Evolutionary conservation across 2,797 vertebrate species (phyloP), one percentile per base, ranked within the genome.

Genomic region (Oreochromis mossambicus): DNA sequence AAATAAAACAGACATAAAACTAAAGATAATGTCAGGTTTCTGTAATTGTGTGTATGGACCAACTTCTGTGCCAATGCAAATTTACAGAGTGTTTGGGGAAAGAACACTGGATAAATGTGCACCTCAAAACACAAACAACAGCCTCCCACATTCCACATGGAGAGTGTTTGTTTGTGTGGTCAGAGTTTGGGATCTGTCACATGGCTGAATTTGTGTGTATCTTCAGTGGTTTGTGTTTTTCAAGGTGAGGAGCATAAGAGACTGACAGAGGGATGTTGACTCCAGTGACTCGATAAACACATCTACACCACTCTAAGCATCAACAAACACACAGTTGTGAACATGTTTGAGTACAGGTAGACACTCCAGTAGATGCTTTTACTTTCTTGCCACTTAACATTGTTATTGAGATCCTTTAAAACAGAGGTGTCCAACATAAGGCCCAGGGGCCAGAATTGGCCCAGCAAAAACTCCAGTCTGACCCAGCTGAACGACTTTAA

Each of bases 281-380:
- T 86, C 80, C 86, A 88, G 68, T 58, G 76, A 87, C 88, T 78
- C 17, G 82, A 78, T 92, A 91, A 94, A 94, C 87, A 87, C 82
- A 82, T 80, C 50, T 56, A 73, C 88, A 85, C 78, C 79, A 82
- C 84, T 90, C 56, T 68, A 81, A 89, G 83, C 84, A 91, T 86
- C 90, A 94, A 91, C 85, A 95, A 94, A 91, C 84, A 91, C 83
- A 88, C 80, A 89, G 88, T 91, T 90, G 84, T 87, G 86, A 92
- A 83, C 19, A 48, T 63, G 83, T 87, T 88, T 81, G 79, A 81
- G 46, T 80, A 14, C 77, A 90, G 88, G 91, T 91, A 81, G 56
- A 79, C 77, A 43, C 82, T 78, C 56, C 41, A 82, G 24, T 12
- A 14, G 77, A 79, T 3, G 36, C 5, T 58, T 78, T 90, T 50